A percentile compares a stretch with the other conserved stretches of the same genome.
These are phyloP conservation scores for Drosophila micromelanica DNA, from an alignment of 1,140 invertebrate species.

Conservation along the genomic window DNA sequence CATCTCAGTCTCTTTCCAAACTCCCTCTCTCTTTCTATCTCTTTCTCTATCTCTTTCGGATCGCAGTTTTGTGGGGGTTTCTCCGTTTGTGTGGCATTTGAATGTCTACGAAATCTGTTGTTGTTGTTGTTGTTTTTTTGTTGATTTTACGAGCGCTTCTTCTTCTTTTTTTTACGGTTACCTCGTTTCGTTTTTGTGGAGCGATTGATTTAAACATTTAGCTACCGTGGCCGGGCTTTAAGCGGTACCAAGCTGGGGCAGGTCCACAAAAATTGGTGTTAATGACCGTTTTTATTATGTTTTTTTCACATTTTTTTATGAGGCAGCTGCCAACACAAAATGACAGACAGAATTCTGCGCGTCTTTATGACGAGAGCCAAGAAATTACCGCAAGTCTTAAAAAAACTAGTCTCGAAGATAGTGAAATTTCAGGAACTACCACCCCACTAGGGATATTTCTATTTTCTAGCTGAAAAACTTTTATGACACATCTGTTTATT, in stretches of 20 bases:
- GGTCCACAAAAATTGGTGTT: constrained; percentile 44
- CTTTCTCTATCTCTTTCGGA: constrained; percentile 10
- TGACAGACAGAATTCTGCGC: constrained; percentile 16
- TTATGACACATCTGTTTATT: constrained; percentile 80
- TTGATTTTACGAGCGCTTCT: constrained; percentile 59
- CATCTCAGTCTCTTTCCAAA: constrained; percentile 14
- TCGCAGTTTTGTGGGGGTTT: background rate
- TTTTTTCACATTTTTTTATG: constrained; percentile 10
- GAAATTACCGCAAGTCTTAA: constrained; percentile 26
- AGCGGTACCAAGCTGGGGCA: background rate
- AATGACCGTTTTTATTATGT: constrained; percentile 35
- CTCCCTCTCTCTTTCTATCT: constrained; percentile 9
- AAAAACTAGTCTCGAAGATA: background rate
- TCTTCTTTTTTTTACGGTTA: constrained; percentile 68
- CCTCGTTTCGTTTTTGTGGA: constrained; percentile 48
- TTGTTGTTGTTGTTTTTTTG: constrained; percentile 28
- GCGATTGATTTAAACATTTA: constrained; percentile 65
- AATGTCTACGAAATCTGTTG: constrained; percentile 36
- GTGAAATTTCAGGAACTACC: constrained; percentile 13
- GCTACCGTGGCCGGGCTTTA: background rate
- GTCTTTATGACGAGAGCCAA: constrained; percentile 28
- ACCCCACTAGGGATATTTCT: background rate
- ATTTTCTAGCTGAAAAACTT: constrained; percentile 61
- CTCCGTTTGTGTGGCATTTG: constrained; percentile 68
- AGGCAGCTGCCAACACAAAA: constrained; percentile 28